Conservation (phyloP, 2,797 vertebrate species). For the Podarcis lilfordi region DNA sequence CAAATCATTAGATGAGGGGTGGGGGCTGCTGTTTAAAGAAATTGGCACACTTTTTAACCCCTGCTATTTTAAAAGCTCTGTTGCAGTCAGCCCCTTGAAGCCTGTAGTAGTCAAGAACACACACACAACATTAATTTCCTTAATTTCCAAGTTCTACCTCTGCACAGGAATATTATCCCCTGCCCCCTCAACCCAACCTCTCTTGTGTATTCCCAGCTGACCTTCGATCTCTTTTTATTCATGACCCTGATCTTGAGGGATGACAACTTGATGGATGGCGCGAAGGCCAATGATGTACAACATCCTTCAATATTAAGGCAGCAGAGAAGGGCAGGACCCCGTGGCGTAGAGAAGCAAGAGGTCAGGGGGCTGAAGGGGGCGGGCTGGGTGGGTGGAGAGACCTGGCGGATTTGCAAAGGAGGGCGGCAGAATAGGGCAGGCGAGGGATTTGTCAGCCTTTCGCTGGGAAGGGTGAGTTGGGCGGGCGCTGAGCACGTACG, state of each 20-base stretch:
- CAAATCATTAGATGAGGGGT: background rate
- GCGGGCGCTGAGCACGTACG: conserved; percentile 44
- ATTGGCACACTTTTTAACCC: background rate
- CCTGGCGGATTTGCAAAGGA: background rate
- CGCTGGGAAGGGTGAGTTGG: conserved; percentile 14
- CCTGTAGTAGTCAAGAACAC: background rate
- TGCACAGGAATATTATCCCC: conserved; percentile 32
- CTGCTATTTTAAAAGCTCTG: background rate
- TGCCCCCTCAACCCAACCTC: background rate
- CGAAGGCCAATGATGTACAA: conserved; percentile 34
- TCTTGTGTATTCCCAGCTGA: conserved; percentile 25
- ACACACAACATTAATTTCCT: background rate
- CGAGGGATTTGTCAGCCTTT: conserved; percentile 47
- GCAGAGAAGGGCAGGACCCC: conserved; percentile 14
- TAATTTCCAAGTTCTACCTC: background rate
- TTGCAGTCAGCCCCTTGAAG: no score
- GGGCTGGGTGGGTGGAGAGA: background rate
- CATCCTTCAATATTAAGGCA: conserved; percentile 50
- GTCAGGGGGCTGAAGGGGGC: background rate
- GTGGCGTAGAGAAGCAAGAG: background rate
- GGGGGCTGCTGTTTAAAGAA: no score
- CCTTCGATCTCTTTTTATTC: conserved; percentile 56
- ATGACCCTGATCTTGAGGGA: conserved; percentile 62
- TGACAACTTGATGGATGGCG: conserved; percentile 64
- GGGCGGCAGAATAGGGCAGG: background rate